Conservation (phyloP, 2,888 invertebrate species). For the Drosophila subquinaria region DNA sequence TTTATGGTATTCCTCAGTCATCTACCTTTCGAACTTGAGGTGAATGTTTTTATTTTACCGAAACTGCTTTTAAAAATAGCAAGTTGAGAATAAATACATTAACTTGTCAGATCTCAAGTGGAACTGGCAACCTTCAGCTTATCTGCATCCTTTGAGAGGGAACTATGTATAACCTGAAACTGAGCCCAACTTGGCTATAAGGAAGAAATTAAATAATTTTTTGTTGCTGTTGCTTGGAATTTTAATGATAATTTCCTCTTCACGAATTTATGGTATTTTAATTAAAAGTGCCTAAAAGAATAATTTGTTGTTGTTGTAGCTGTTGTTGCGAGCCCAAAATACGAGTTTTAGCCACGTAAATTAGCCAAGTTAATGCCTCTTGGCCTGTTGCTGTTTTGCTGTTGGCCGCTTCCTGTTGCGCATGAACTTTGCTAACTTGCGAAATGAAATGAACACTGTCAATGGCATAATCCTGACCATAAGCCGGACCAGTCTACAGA, state of each 20-base stretch:
- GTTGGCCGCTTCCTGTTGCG: conserved; percentile 60
- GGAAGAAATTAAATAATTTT: conserved; percentile 57
- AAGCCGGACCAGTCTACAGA: conserved; percentile 32
- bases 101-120: conserved; percentile 2
- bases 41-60: not conserved
- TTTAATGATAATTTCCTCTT: conserved; percentile 78
- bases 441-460: conserved; percentile 46
- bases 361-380: conserved; percentile 61
- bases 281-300: conserved; percentile 70
- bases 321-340: conserved; percentile 43
- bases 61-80: not conserved
- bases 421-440: conserved; percentile 53
- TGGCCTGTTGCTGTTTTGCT: conserved; percentile 33
- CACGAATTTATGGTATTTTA: conserved; percentile 79
- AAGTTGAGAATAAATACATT: not conserved
- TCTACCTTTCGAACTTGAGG: not conserved
- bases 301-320: conserved; percentile 21
- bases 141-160: conserved; percentile 33
- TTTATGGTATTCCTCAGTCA: not conserved
- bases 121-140: conserved; percentile 39
- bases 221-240: conserved; percentile 57
- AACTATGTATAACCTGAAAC: conserved; percentile 26
- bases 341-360: conserved; percentile 75
- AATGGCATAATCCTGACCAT: conserved; percentile 72
- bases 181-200: conserved; percentile 33